A percentile compares a stretch with the other conserved stretches of the same genome.
Conservation (phyloP, 2,888 invertebrate species). For the Athripsodes cinereus region DNA sequence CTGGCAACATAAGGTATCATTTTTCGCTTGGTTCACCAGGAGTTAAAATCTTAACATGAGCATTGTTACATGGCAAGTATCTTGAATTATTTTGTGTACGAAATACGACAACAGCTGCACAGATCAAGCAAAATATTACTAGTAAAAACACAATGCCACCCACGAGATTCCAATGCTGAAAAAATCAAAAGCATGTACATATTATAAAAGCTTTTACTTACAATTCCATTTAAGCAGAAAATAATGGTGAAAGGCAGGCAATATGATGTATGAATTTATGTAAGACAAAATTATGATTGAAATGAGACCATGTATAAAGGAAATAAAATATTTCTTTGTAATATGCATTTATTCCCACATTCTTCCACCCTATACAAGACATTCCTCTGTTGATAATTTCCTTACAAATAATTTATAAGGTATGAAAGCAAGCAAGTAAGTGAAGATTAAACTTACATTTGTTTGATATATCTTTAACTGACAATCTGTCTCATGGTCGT, state of each 20-base stretch:
- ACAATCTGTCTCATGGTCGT: constrained; percentile 66
- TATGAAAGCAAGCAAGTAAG: neutral
- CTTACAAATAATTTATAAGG: too few relatives aligned
- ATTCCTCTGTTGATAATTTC: too few relatives aligned
- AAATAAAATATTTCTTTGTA: neutral
- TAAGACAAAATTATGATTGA: neutral
- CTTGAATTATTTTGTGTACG: neutral
- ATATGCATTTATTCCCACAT: too few relatives aligned
- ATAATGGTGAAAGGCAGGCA: too few relatives aligned
- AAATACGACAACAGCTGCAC: neutral
- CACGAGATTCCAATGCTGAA: neutral
- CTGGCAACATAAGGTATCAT: neutral
- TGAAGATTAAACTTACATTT: neutral
- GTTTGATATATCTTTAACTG: neutral
- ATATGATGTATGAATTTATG: neutral
- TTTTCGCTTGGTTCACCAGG: neutral
- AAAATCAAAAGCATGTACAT: neutral
- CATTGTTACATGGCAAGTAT: neutral
- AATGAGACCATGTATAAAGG: neutral
- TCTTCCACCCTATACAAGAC: too few relatives aligned
- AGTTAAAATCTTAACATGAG: neutral
- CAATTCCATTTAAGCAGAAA: too few relatives aligned
- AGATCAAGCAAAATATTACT: neutral
- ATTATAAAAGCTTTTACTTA: neutral
- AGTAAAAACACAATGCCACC: neutral